Conservation (phyloP, 2,888 invertebrate genomes). For the Melanargia galathea region DNA sequence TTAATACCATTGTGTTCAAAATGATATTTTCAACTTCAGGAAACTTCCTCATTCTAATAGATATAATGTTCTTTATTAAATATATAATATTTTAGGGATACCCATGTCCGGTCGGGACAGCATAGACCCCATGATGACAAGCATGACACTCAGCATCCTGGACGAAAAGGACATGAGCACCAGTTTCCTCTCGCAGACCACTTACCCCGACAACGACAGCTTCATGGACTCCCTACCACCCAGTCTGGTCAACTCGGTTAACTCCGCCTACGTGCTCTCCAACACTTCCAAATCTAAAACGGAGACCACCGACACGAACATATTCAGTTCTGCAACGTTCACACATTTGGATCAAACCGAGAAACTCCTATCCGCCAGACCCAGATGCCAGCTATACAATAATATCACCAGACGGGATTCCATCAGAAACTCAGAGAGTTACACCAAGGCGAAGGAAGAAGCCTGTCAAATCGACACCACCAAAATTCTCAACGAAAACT, state of each 20-base stretch:
- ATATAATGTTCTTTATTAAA: background rate
- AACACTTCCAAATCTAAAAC: slow-evolving; percentile 57
- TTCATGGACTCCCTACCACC: slow-evolving; percentile 75
- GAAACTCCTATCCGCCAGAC: slow-evolving; percentile 64
- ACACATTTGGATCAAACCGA: slow-evolving; percentile 73
- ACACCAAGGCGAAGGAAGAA: slow-evolving; percentile 70
- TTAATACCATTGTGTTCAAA: too few relatives aligned
- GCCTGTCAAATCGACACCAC: slow-evolving; percentile 66
- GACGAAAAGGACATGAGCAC: slow-evolving; percentile 81
- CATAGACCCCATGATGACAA: slow-evolving; percentile 75
- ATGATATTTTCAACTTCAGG: too few relatives aligned
- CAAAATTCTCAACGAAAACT: slow-evolving; percentile 71
- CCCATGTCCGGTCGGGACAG: slow-evolving; percentile 67
- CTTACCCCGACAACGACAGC: slow-evolving; percentile 75
- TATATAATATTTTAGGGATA: slow-evolving; percentile 50
- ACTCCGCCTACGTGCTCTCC: slow-evolving; percentile 69
- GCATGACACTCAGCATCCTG: slow-evolving; percentile 77
- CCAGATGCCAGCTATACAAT: slow-evolving; percentile 63
- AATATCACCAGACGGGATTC: slow-evolving; percentile 66
- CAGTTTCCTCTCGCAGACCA: slow-evolving; percentile 77
- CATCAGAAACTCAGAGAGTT: slow-evolving; percentile 65
- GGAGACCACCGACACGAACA: slow-evolving; percentile 61
- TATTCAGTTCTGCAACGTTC: slow-evolving; percentile 75
- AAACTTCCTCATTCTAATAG: too few relatives aligned
- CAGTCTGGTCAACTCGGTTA: slow-evolving; percentile 73